Percentiles rank a stretch among this genome's conserved stretches.
Evolutionary conservation across 2,888 invertebrate genomes (phyloP).

Genomic region (Eustalomyia histrio): DNA sequence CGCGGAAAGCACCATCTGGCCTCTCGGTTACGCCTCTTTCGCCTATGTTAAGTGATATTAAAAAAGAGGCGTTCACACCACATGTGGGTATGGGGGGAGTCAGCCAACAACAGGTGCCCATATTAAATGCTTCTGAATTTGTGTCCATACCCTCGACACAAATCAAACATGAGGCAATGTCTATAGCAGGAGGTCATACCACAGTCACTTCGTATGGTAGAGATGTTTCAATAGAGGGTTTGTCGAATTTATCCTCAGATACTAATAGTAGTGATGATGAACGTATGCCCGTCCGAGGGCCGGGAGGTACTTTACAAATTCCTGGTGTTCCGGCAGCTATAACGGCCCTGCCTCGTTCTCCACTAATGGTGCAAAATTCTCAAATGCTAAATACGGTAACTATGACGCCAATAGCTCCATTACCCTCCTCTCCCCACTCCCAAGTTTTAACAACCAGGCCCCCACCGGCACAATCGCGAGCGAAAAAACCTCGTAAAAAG

Average conservation of each 20-base stretch:
- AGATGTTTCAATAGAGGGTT: slow-evolving; percentile 63
- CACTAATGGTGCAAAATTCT: slow-evolving; percentile 59
- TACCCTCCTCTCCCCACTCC: slow-evolving; percentile 68
- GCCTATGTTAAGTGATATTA: slow-evolving; percentile 71
- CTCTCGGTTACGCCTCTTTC: slow-evolving; percentile 72
- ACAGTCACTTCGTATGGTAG: slow-evolving; percentile 64
- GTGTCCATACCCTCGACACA: slow-evolving; percentile 74
- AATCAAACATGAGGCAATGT: slow-evolving; percentile 75
- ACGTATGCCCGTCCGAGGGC: slow-evolving; percentile 69
- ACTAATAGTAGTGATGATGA: slow-evolving; percentile 72
- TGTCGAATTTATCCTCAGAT: slow-evolving; percentile 72
- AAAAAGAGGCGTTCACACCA: slow-evolving; percentile 73
- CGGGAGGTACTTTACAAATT: slow-evolving; percentile 73
- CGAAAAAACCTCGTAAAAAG: slow-evolving; percentile 74
- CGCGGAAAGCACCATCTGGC: slow-evolving; percentile 68
- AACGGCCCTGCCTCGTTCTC: slow-evolving; percentile 69
- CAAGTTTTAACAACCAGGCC: slow-evolving; percentile 58
- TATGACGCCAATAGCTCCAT: slow-evolving; percentile 71
- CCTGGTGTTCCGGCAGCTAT: slow-evolving; percentile 76
- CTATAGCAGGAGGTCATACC: slow-evolving; percentile 64
- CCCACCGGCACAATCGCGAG: slow-evolving; percentile 68
- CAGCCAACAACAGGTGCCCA: slow-evolving; percentile 65
- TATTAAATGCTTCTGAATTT: slow-evolving; percentile 68
- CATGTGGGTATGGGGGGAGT: slow-evolving; percentile 59
- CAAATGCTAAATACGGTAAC: slow-evolving; percentile 72